Conservation (phyloP, 2,113 vertebrate genomes). For the Miniopterus natalensis region DNA sequence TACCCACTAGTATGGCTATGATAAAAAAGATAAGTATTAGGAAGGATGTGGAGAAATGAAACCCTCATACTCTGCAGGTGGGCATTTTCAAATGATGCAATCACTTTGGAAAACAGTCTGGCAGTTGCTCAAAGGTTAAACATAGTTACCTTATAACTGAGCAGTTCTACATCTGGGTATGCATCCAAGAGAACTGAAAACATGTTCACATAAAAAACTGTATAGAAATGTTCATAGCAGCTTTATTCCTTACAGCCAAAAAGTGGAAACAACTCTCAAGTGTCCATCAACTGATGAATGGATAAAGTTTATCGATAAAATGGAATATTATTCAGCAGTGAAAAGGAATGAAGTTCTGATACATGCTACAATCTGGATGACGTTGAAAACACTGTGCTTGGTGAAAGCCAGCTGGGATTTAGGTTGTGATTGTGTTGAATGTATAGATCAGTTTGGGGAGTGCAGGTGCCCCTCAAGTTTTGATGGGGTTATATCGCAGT, state of each 20-base stretch:
- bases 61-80: too few relatives aligned
- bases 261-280: not conserved
- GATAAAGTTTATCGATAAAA: not conserved
- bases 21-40: not conserved
- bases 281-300: not conserved
- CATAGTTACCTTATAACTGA: not conserved
- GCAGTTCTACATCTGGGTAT: not conserved
- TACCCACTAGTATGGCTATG: not conserved
- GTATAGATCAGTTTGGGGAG: not conserved
- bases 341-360: not conserved
- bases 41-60: not conserved
- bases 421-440: too few relatives aligned
- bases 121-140: not conserved
- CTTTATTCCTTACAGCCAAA: not conserved
- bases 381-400: not conserved
- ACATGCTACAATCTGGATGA: not conserved
- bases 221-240: not conserved
- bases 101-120: not conserved
- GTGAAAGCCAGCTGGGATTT: not conserved
- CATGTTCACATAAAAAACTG: not conserved
- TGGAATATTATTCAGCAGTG: not conserved
- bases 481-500: not conserved
- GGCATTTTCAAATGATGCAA: not conserved
- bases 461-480: not conserved
- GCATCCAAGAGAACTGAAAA: not conserved